Evolutionary conservation across 2,113 vertebrate species (phyloP), one percentile per base, ranked within the genome.

Genomic region (Coptodon rendalli): DNA sequence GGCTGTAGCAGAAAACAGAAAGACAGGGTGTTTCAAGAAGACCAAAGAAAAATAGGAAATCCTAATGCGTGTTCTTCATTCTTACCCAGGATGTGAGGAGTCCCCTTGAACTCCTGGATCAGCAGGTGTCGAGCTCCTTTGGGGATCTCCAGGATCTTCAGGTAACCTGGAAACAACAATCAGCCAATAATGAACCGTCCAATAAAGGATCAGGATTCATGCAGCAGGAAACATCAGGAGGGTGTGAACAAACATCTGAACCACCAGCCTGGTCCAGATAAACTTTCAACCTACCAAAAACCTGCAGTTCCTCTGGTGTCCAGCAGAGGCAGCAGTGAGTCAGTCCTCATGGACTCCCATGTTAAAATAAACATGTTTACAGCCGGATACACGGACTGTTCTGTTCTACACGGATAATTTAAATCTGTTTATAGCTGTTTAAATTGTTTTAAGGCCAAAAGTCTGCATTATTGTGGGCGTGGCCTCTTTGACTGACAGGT

Each of bases 131-230:
- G 96, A 1, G 98, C 98, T 92, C 98, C 98, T 89, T 95, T 94
- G 5, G 98, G 98, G 88, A 99, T 98, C 95, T 99, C 98, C 92
- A 99, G 97, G 96, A 99, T 99, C 96, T 98, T 99, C 86, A 99
- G 88, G 80, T 98, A 97, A 63, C 98, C 98, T 99, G 84, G 68
- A 19, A 34, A 45, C 31, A 59, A 16, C 3, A 7, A 78, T 7
- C n/a, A 50, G 3, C 12, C 19, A 40, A 59, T 48, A 22, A 52
- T 29, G 68, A 79, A 24, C 29, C 1, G 2, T 48, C 48, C 54
- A 24, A 19, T 31, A 61, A 6, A 48, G 24, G 40, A 48, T 76
- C 27, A 31, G 43, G 59, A 61, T 61, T 61, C 29, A 61, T 61
- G 24, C 12, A 45, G 22, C 13, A 73, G 14, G 5, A 27, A 43